Evolutionary conservation across 2,888 invertebrate species (phyloP).

Genomic region (Branchinecta sandiegonensis): DNA sequence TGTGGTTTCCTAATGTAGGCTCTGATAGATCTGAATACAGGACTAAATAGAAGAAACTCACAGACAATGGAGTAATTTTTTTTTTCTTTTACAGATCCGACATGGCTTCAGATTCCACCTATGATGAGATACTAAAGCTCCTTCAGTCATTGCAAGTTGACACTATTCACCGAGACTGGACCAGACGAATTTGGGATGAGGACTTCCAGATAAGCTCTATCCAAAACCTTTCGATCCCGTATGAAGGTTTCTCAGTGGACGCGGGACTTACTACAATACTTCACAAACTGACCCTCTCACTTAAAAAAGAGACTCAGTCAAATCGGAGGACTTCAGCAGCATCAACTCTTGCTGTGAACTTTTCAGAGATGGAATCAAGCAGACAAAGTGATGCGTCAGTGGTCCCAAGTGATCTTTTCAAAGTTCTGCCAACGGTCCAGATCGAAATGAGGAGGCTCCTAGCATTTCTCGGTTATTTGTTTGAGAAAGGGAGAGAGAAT

Average conservation of each 20-base stretch:
- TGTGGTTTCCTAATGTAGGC: too few relatives aligned
- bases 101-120: neutral
- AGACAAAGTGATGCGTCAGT: neutral
- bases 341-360: conserved; percentile 5
- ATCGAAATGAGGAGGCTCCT: conserved; percentile 8
- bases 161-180: conserved; percentile 9
- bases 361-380: neutral
- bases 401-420: neutral
- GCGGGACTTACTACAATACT: neutral
- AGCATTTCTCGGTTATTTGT: neutral
- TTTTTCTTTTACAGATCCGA: too few relatives aligned
- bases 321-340: conserved; percentile 2
- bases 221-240: neutral
- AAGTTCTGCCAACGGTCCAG: neutral
- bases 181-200: conserved; percentile 3
- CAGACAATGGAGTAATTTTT: too few relatives aligned
- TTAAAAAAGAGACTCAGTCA: neutral
- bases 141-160: neutral
- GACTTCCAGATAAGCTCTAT: neutral
- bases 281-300: neutral
- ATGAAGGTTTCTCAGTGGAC: neutral
- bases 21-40: too few relatives aligned
- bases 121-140: conserved; percentile 6
- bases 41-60: too few relatives aligned
- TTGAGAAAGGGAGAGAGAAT: neutral